Base-by-base conservation (phyloP, 2,888 invertebrate genomes). In the Neoitamus cyanurus region DNA sequence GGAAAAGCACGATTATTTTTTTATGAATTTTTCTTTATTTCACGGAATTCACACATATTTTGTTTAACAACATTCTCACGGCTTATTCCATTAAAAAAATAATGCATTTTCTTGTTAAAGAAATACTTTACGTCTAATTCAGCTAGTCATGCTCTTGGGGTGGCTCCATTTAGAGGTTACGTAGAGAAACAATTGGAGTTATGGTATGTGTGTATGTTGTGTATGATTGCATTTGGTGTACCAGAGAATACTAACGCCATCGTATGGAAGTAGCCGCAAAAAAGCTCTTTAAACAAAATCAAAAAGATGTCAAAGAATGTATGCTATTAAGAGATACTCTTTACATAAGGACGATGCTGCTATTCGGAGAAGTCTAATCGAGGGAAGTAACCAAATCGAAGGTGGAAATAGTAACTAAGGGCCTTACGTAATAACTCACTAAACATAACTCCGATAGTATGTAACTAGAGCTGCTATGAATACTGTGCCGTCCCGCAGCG, bases 21-120 rank as follows among this genome's bases (percentile, higher is more conserved):
- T 36, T 82, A 69, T 36, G 69, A 69, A 80, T 82, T 82, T 82
- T 82, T 73, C 69, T 83, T 83, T 73, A 73, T 83, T 83, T 42
- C 83, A 73, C 72, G 72, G 83, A 83, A 73, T 83, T 83, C 73
- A 83, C 83, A 83, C 83, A 83, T 42, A 83, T 83, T 83, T 83
- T 83, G 83, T 83, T 83, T 83, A 83, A 83, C 46, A 83, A 83
- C 73, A 73, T 73, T 83, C 83, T 83, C 72, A 83, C 83, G 83
- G 83, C 83, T 83, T 83, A 48, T 83, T 83, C 83, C 83, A 83
- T 83, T 83, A 70, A 83, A 83, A 70, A 70, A 83, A 83, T 83
- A 72, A 83, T 72, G 34, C 48, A 83, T 48, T 73, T 37, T 48
- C 83, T 72, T 37, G 37, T 72, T 73, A 83, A 48, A 73, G 48